These are phyloP conservation scores for Mesembrinibis cayennensis DNA, from an alignment of 2,113 vertebrate genomes.

Conservation along the genomic window DNA sequence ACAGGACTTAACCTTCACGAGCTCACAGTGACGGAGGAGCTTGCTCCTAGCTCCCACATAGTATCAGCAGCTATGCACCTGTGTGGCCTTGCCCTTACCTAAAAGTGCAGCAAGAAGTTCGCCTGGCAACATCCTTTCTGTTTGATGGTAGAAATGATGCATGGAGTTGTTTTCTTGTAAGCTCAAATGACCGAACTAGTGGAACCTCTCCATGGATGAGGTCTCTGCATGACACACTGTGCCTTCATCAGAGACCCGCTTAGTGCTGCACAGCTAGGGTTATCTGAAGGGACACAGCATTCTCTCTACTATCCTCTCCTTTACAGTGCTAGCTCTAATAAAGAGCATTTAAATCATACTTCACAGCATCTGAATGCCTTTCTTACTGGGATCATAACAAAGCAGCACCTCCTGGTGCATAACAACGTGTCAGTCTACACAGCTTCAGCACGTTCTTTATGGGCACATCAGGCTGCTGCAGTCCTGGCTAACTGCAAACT, in stretches of 20 bases:
- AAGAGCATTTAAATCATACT: neutral
- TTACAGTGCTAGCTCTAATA: neutral
- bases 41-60: neutral
- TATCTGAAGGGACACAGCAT: neutral
- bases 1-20: neutral
- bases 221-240: neutral
- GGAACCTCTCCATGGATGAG: neutral
- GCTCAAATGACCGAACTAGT: neutral
- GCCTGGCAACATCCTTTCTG: neutral
- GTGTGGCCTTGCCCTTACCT: neutral
- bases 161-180: neutral
- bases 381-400: neutral
- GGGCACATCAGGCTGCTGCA: neutral
- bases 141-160: neutral
- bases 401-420: neutral
- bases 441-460: neutral
- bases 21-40: neutral
- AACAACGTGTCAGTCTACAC: neutral
- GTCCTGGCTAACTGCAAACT: neutral
- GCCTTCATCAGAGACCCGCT: accelerated
- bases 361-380: neutral
- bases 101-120: neutral
- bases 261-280: accelerated
- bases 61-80: neutral
- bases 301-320: neutral